Base-by-base conservation (phyloP, 2,797 vertebrate genomes). In the Lutjanus argentimaculatus region DNA sequence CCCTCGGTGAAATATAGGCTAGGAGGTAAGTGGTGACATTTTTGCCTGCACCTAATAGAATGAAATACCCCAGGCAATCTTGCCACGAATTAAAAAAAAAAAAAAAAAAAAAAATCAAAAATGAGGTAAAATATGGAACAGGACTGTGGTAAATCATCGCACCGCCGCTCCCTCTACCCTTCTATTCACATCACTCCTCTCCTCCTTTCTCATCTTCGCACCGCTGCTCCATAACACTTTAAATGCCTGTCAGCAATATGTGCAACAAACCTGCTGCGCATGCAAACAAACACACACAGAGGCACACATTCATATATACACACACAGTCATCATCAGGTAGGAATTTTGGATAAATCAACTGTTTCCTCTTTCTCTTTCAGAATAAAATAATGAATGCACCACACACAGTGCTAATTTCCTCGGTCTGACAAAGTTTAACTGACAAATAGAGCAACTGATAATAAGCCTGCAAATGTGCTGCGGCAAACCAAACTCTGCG, bases 191-290 rank as follows among this genome's bases (percentile, higher is more conserved):
- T 14, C 0, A n/a, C 77, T 84, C 66, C 56, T 64, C 49, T 63
- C 55, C 81, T 77, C 67, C 57, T 78, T 79, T 87, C 74, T 82
- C 83, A 81, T 89, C 80, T 73, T 65, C 25, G 52, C 80, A 63
- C 72, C 1, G 8, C 79, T 77, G 88, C 77, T 64, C 46, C 15
- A 55, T 25, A 84, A 82, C 74, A 62, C 71, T 89, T 88, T 80
- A 88, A 36, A 79, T 67, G 64, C 80, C 88, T 80, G 86, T 91
- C 91, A 90, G 88, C 80, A 83, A 83, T 79, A 85, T 83, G 83
- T 83, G 43, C 74, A 77, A 75, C 63, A 77, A 85, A 83, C 72
- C 88, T 81, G 85, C 84, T 64, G 72, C 4, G 83, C 79, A 65
- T 75, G 84, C 84, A 87, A 74, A 85, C 81, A 87, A 79, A 84